Percentiles rank a stretch among this genome's conserved stretches.
Evolutionary conservation across 64 coral and sea anemone species (phyloP).

Genomic region (Catalaphyllia jardinei): DNA sequence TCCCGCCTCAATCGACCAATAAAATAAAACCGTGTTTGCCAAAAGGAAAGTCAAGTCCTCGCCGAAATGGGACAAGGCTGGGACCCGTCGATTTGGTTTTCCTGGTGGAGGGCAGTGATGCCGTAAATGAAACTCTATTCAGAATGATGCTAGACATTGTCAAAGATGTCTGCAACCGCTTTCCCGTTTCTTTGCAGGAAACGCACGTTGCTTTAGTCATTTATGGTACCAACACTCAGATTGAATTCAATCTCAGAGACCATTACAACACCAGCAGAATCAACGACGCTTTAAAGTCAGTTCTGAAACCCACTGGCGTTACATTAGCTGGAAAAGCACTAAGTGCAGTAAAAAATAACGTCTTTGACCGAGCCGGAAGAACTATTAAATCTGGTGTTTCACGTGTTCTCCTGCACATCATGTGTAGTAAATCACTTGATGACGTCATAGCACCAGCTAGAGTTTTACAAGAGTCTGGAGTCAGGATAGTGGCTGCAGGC

Average conservation of each 20-base stretch:
- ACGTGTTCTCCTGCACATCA: constrained; percentile 44
- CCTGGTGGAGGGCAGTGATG: constrained; percentile 43
- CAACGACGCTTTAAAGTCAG: not conserved
- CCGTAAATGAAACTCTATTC: constrained; percentile 14
- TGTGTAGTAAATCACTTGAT: constrained; percentile 54
- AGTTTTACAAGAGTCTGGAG: not conserved
- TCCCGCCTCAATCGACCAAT: not conserved
- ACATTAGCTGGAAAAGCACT: not conserved
- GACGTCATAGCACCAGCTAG: constrained; percentile 43
- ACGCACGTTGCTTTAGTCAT: constrained; percentile 45
- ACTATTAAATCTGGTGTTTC: constrained; percentile 7
- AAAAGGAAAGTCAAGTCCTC: not conserved
- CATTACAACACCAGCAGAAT: constrained; percentile 9
- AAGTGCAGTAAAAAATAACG: constrained; percentile 15
- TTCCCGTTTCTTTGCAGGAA: constrained; percentile 15
- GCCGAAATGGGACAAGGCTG: not conserved
- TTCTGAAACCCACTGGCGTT: not conserved
- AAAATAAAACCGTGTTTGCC: not conserved
- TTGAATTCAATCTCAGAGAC: constrained; percentile 51
- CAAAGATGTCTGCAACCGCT: constrained; percentile 19
- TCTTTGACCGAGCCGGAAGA: constrained; percentile 8
- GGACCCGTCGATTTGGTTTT: constrained; percentile 45
- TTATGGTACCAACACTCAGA: constrained; percentile 30
- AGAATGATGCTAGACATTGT: constrained; percentile 39
- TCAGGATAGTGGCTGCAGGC: constrained; percentile 37